Base-by-base conservation (phyloP, 2,888 invertebrate species). In the Mesorhabditis belari region DNA sequence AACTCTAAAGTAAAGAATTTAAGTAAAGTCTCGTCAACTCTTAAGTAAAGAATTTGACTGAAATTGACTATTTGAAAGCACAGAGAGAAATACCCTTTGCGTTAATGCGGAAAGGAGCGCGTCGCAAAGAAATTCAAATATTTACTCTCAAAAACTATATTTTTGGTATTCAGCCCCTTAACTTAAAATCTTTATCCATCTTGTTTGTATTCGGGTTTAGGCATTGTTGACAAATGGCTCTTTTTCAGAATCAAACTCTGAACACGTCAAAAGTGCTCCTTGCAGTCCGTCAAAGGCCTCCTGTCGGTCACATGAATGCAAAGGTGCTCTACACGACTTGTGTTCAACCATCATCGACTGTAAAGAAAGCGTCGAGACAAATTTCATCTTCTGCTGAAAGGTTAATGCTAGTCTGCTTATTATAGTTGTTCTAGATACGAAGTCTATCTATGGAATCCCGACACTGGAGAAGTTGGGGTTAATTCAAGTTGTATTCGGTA, bases 371-470 rank as follows among this genome's bases (percentile, higher is more conserved):
- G 6, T 86, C 87, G 19, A 87, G 96, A 77, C 90, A 91, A 80
- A 92, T 96, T 80, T 91, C 94, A 1, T 89, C 90, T 80, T 88
- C 89, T 25, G 91, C 96, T 9, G 95, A 96, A 81, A n/a, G n/a
- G n/a, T n/a, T n/a, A n/a, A n/a, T n/a, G n/a, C n/a, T n/a, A n/a
- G n/a, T n/a, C n/a, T n/a, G n/a, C n/a, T n/a, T n/a, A n/a, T n/a
- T n/a, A n/a, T n/a, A n/a, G n/a, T n/a, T n/a, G 93, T 6, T 84
- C 96, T 57, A 90, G 89, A 50, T 85, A 86, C 61, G 87, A 88
- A 64, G 50, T 76, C 5, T 85, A 84, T 67, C 66, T 85, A 49
- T 85, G 85, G 84, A 82, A 85, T 74, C 94, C 94, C 0, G 89
- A 87, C 26, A 88, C 89, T 0, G 94, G 95, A 3, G 69, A 88